Evolutionary conservation across 2,113 vertebrate genomes (phyloP), one percentile per base, ranked within the genome.

Genomic region (Anolis sagrei): DNA sequence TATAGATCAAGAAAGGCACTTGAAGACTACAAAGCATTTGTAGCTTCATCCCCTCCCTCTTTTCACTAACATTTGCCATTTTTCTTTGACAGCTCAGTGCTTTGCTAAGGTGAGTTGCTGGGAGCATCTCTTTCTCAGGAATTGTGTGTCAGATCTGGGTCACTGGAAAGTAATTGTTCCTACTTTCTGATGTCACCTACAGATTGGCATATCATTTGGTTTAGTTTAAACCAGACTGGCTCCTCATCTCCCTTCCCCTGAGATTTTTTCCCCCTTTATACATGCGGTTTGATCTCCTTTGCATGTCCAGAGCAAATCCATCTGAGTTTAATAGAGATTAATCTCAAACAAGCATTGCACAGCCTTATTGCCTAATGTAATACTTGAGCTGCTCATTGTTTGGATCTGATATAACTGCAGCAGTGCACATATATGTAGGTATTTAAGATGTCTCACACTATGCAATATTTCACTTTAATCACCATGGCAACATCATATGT

Each of bases 51-150:
- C 19, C 54, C 39, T 32, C 90, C 89, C 66, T 9, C 9, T 90
- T 87, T 66, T 5, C 13, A 23, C 13, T 16, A 76, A 85, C 92
- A 76, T 86, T 89, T 66, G 80, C 68, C 49, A 70, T 80, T 92
- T 87, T 93, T 95, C 93, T 89, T 48, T 93, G 93, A 93, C 80
- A 93, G 90, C 78, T 85, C 69, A 78, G 91, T 83, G 36, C 66
- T 80, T 79, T 79, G 86, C 49, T 44, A 80, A 81, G 61, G 39
- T 18, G 44, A 48, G 54, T 27, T 29, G 21, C 7, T 16, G 36
- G 58, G 19, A 89, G 92, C 89, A 93, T 84, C 70, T 5, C 1
- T 81, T 89, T 86, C 86, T 58, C 49, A 90, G 90, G 64, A 92
- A 93, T 51, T 25, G 75, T 29, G 74, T 81, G 88, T 95, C 92